Base-by-base conservation (phyloP, 2,888 invertebrate species). In the Zygothrica quintamaculata region DNA sequence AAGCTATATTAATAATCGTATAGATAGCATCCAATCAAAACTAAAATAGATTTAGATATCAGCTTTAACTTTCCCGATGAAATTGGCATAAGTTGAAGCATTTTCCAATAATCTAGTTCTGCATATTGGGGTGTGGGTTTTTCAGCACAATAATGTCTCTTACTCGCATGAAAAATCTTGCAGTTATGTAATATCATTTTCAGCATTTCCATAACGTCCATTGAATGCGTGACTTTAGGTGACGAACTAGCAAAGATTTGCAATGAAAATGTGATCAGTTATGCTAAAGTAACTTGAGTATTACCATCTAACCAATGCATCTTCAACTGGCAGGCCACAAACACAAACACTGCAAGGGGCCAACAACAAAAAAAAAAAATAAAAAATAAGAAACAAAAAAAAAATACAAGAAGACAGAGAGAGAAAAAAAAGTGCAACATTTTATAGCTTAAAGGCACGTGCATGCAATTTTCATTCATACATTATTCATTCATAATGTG, bases 381-480 rank as follows among this genome's bases (percentile, higher is more conserved):
- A n/a, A n/a, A n/a, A n/a, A n/a, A n/a, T n/a, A n/a, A n/a, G n/a
- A n/a, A n/a, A n/a, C n/a, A n/a, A n/a, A n/a, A n/a, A n/a, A n/a
- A n/a, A n/a, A n/a, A n/a, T n/a, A n/a, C n/a, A n/a, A n/a, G n/a
- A n/a, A n/a, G n/a, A 18, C 18, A 39, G 12, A 9, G 29, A 39
- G 29, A 5, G 1, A 6, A 39, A 29, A 56, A 60, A 69, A 65
- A 69, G 85, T 87, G 76, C 81, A 81, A 84, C 72, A 71, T 73
- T 85, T 82, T 82, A 79, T 88, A 77, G 87, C 88, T 75, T 53
- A 39, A 68, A 84, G 89, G 89, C 87, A 88, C 86, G 88, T 88
- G 87, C 86, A 86, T 77, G 88, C 89, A 88, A 88, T 88, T 88
- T 87, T 87, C 87, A 84, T 88, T 88, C 87, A 88, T 88, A 84